Evolutionary conservation across 2,113 vertebrate species (phyloP), one percentile per base, ranked within the genome.

Genomic region (Erinaceus europaeus): DNA sequence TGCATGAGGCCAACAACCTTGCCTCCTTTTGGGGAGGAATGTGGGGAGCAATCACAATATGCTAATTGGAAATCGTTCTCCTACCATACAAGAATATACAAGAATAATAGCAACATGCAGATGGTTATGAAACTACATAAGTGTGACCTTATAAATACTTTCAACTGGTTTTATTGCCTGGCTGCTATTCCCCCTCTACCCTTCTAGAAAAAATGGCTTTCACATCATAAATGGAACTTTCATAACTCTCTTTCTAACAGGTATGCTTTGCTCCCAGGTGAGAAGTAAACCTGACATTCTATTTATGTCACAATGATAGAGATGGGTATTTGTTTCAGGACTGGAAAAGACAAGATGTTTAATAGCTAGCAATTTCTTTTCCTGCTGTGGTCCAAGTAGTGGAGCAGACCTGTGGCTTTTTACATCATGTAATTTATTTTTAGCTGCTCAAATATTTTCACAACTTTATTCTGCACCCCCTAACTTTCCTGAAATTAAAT

Each of bases 171-270:
- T 21, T 5, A 13, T 10, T 18, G 20, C 29, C 73, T 84, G 20
- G 27, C 32, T 20, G 1, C 25, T 62, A 27, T 29, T 87, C 21
- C 9, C 4, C 42, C 36, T 72, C 29, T 2, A 21, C 15, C 36
- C n/a, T 90, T 78, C 69, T 27, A 62, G 59, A 90, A 89, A n/a
- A 82, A 76, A 48, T 20, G 38, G 32, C 50, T 38, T 15, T 64
- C 9, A 21, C 20, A 23, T 68, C n/a, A 48, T 48, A 85, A 90
- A 32, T 52, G 42, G 29, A 59, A 27, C 8, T 80, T 88, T 83
- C 36, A 27, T 2, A 68, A 20, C 6, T 69, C 8, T 12, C 29
- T n/a, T 78, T 34, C 36, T 59, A 67, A 88, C 10, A 72, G 32
- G 32, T 71, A 21, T 61, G 38, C 44, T 11, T 32, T 72, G 53